Percentiles rank a stretch among this genome's conserved stretches.
These are phyloP conservation scores for Fringilla coelebs DNA, from an alignment of 2,797 vertebrate genomes.

Conservation along the genomic window DNA sequence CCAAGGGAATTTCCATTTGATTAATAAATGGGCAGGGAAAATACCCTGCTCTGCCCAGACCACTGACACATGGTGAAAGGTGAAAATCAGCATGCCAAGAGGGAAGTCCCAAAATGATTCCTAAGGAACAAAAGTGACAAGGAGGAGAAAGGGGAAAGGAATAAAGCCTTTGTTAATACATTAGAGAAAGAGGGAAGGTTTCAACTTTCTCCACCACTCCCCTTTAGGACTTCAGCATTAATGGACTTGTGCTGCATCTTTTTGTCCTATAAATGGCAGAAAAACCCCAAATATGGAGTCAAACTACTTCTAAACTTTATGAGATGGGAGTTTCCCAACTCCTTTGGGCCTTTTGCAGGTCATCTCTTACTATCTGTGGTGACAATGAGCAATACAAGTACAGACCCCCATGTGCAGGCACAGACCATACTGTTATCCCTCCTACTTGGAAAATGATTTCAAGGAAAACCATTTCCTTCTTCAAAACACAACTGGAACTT, in stretches of 20 bases:
- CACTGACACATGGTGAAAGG: background rate
- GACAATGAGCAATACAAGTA: background rate
- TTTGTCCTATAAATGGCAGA: background rate
- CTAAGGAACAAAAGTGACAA: background rate
- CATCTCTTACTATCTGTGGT: background rate
- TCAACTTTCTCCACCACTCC: background rate
- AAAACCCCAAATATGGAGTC: background rate
- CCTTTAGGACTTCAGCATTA: background rate
- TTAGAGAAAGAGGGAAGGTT: background rate
- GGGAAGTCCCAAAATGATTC: background rate
- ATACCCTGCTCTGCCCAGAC: background rate
- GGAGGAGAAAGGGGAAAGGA: background rate
- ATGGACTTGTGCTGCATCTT: background rate
- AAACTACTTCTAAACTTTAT: background rate
- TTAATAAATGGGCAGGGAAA: background rate
- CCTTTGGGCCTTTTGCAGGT: background rate
- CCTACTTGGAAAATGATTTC: background rate
- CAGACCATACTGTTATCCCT: background rate
- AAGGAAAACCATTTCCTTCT: background rate
- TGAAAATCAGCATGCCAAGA: background rate
- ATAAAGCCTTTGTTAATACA: background rate
- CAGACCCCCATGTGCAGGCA: background rate
- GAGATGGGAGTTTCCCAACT: background rate
- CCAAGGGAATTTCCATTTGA: background rate
- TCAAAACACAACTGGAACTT: background rate